Base-by-base conservation (phyloP, 2,113 vertebrate species). In the Colossoma macropomum region DNA sequence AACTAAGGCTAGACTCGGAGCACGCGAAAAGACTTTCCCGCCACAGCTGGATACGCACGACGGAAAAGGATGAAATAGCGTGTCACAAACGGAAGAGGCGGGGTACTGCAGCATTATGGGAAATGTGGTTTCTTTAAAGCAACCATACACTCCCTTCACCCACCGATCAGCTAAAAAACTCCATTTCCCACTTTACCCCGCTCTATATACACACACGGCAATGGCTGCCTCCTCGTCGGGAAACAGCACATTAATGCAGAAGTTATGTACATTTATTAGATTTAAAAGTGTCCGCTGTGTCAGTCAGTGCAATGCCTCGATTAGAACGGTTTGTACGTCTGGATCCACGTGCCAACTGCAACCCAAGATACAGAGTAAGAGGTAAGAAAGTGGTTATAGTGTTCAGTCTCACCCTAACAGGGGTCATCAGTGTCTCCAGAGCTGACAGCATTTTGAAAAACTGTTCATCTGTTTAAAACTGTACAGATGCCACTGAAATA, bases 181-280 rank as follows among this genome's bases (percentile, higher is more conserved):
- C 91, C 93, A 94, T 3, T 17, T 87, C 89, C 93, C 91, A 17
- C 38, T 3, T 28, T 28, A 2, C 6, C 0, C 4, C 0, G 0
- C 0, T 0, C 15, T 8, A 17, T 45, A 45, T 38, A 13, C 30
- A 15, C 34, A 30, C 65, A 30, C 65, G 89, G 81, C 80, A 72
- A 95, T 95, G 94, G 93, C 94, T 1, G 89, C 90, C 34, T 87
- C 89, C 83, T 59, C 77, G 71, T 80, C 62, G 0, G 86, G 85
- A 65, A 83, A 80, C 30, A 74, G 70, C 62, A 85, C 84, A 34
- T 38, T 93, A 25, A 79, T 91, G 4, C 77, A 45, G 12, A 88
- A 82, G 15, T 83, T 91, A 38, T 91, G 85, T 48, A 90, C 87
- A 85, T 78, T 71, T 69, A 82, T 87, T 54, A 15, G 48, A 28